Evolutionary conservation across 2,797 vertebrate species (phyloP).

Genomic region (Sebastes miniatus): DNA sequence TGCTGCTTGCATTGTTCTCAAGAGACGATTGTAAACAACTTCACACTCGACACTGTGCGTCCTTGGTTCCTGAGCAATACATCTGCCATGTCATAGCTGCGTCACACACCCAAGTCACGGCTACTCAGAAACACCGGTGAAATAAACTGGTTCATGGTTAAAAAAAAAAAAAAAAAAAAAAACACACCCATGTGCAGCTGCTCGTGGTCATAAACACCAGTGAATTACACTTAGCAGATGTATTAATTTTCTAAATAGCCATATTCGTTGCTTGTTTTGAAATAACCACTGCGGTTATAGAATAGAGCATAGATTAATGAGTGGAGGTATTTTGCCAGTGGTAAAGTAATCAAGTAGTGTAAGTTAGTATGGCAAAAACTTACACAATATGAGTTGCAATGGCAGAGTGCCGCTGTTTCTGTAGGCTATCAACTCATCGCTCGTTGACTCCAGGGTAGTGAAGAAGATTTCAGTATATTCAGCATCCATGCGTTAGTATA

Average conservation of each 20-base stretch:
- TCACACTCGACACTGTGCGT: neutral
- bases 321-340: neutral
- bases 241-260: neutral
- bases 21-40: neutral
- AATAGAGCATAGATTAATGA: neutral
- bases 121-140: too few relatives aligned
- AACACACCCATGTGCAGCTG: neutral
- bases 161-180: fast-evolving
- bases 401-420: neutral
- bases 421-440: neutral
- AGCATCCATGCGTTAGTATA: neutral
- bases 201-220: neutral
- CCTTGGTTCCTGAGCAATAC: neutral
- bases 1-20: neutral
- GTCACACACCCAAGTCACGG: neutral
- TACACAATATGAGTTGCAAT: neutral
- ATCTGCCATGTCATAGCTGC: neutral
- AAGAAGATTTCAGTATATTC: neutral
- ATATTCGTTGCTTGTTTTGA: neutral
- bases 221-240: neutral
- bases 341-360: neutral
- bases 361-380: neutral
- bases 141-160: too few relatives aligned
- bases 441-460: neutral
- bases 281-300: neutral